Evolutionary conservation across 1,140 invertebrate species (phyloP).

Genomic region (Sweltsa coloradensis): DNA sequence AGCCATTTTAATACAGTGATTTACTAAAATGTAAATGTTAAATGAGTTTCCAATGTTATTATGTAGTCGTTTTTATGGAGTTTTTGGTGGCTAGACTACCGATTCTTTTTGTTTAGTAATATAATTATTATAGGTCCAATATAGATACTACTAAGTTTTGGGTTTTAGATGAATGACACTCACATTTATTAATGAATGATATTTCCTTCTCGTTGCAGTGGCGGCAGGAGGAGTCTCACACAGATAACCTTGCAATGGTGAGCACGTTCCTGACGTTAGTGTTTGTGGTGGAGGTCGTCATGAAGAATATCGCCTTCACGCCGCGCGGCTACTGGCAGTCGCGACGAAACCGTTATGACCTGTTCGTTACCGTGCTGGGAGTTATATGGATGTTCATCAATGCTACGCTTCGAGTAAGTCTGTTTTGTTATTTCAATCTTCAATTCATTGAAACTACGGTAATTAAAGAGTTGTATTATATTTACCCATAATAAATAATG

Average conservation of each 20-base stretch:
- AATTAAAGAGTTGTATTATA: no score
- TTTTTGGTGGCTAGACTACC: background rate
- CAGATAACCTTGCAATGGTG: conserved; percentile 70
- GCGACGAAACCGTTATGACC: conserved; percentile 91
- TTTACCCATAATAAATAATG: no score
- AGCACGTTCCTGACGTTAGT: conserved; percentile 75
- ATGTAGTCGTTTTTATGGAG: no score
- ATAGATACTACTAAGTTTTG: background rate
- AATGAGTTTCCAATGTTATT: no score
- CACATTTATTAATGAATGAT: conserved; percentile 14
- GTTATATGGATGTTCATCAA: conserved; percentile 96
- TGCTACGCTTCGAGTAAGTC: conserved; percentile 67
- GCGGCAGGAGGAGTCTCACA: conserved; percentile 64
- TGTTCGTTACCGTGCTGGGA: conserved; percentile 91
- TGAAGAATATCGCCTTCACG: conserved; percentile 99
- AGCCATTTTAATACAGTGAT: no score
- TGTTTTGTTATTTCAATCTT: no score
- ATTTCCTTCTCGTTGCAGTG: conserved; percentile 48
- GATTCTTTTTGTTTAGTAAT: background rate
- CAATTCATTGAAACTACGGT: no score
- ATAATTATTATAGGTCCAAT: background rate
- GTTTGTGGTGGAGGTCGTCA: conserved; percentile 87
- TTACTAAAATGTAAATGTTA: no score
- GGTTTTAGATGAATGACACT: conserved; percentile 15
- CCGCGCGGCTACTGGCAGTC: conserved; percentile 98